These are phyloP conservation scores for Bellardia pandia DNA, from an alignment of 2,888 invertebrate genomes.

Conservation along the genomic window DNA sequence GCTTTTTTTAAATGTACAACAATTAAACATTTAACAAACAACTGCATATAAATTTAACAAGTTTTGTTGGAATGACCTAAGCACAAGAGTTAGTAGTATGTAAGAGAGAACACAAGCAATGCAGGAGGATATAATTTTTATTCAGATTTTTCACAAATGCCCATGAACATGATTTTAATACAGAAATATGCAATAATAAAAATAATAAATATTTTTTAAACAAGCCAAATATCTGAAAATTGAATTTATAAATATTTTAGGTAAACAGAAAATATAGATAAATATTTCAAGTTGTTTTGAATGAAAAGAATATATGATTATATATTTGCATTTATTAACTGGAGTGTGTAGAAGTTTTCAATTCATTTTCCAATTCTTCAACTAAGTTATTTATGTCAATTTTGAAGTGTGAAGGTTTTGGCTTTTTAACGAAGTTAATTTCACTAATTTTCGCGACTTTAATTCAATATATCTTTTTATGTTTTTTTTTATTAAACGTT, in stretches of 20 bases:
- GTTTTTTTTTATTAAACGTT: background rate
- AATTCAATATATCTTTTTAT: background rate
- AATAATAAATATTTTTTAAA: background rate
- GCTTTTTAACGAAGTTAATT: background rate
- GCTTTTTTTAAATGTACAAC: constrained; percentile 55
- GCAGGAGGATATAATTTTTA: background rate
- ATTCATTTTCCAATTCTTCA: background rate
- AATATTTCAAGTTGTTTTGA: background rate
- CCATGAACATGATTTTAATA: background rate
- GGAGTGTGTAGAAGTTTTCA: background rate
- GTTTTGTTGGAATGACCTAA: constrained; percentile 47
- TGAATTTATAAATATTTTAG: background rate
- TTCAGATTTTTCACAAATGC: background rate
- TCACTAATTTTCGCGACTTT: background rate
- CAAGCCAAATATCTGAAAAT: background rate
- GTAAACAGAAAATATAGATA: background rate
- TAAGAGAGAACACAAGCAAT: background rate
- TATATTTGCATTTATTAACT: constrained; percentile 3
- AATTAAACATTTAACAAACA: constrained; percentile 22
- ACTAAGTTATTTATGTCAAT: background rate
- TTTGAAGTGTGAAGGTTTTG: background rate
- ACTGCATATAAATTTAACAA: constrained; percentile 30
- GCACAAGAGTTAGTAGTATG: background rate
- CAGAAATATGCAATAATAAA: background rate
- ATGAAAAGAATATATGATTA: background rate